phyloP scores from a whole-genome alignment of 2,888 invertebrate genomes.

The Nymphalis urticae region DNA sequence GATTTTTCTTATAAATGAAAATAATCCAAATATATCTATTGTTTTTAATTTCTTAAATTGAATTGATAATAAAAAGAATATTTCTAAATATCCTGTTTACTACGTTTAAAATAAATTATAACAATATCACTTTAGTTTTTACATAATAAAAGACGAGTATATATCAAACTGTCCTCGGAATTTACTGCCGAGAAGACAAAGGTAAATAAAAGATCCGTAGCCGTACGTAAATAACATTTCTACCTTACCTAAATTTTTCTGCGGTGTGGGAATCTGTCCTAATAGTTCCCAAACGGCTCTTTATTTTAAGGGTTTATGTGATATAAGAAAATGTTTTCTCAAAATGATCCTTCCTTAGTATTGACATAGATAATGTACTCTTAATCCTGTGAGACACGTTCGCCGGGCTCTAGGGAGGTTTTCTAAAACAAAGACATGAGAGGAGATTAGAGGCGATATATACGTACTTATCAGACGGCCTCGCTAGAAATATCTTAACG shows the following conservation, averaged over 20 bases:
- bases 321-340: constrained; percentile 70
- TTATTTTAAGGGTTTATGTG: constrained; percentile 71
- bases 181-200: constrained; percentile 1
- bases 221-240: constrained; percentile 19
- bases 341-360: constrained; percentile 62
- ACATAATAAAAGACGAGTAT: not conserved
- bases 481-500: constrained; percentile 56
- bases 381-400: constrained; percentile 52
- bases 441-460: constrained; percentile 66
- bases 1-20: no score
- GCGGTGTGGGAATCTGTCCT: constrained; percentile 55
- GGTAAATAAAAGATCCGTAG: constrained; percentile 10
- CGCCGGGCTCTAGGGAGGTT: constrained; percentile 58
- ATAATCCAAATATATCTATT: no score
- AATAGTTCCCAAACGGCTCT: constrained; percentile 70
- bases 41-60: no score
- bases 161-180: not conserved
- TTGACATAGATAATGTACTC: constrained; percentile 76
- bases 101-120: not conserved
- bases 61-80: no score
- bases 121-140: not conserved
- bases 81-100: no score
- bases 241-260: constrained; percentile 44
- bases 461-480: constrained; percentile 54
- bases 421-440: constrained; percentile 70